Evolutionary conservation across 2,888 invertebrate genomes (phyloP).

Genomic region (Allophyes oxyacanthae): DNA sequence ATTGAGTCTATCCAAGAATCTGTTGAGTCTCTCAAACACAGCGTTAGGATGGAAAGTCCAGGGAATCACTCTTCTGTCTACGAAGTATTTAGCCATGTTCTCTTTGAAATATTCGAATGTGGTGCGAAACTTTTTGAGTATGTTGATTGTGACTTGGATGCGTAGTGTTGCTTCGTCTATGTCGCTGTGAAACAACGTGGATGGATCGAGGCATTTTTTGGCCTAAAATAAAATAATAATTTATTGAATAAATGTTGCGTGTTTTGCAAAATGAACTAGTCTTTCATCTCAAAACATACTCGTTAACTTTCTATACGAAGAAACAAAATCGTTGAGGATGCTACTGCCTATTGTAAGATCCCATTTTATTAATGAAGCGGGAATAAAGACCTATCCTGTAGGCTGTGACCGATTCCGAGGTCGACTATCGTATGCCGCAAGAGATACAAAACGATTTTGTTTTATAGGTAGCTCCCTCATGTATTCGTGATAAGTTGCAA

Average conservation of each 20-base stretch:
- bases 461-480: slow-evolving; percentile 7
- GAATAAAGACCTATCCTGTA: no score
- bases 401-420: not conserved
- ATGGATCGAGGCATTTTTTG: slow-evolving; percentile 96
- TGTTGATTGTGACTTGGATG: slow-evolving; percentile 91
- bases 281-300: no score
- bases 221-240: slow-evolving; percentile 90
- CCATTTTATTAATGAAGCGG: no score
- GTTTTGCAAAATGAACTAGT: no score
- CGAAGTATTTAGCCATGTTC: slow-evolving; percentile 91
- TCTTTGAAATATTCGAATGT: slow-evolving; percentile 93
- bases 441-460: not conserved
- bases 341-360: no score
- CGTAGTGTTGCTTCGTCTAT: slow-evolving; percentile 97
- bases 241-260: not conserved
- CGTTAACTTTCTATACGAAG: no score
- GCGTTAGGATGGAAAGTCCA: slow-evolving; percentile 96
- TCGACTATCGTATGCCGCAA: not conserved
- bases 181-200: slow-evolving; percentile 97
- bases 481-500: slow-evolving; percentile 21
- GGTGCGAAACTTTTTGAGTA: slow-evolving; percentile 90
- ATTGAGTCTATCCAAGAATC: slow-evolving; percentile 93
- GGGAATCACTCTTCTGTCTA: slow-evolving; percentile 86
- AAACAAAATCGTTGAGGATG: no score
- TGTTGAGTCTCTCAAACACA: slow-evolving; percentile 94